Conservation (phyloP, 1,140 invertebrate genomes). For the Lamellibrachia luymesi region DNA sequence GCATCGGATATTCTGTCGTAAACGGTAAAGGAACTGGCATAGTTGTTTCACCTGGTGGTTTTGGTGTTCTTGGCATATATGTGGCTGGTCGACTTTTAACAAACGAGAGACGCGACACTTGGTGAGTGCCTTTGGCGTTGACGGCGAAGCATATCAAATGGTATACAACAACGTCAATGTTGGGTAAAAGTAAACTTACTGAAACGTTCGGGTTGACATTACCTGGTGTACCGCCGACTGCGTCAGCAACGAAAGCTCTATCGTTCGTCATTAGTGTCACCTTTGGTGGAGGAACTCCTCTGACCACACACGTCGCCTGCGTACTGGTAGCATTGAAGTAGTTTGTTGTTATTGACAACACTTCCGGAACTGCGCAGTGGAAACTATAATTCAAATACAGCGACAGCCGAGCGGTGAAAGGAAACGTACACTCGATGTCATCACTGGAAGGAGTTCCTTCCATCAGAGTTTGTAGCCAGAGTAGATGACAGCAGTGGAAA, state of each 20-base stretch:
- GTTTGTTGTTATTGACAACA: neutral
- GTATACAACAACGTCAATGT: neutral
- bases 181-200: neutral
- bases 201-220: neutral
- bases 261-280: neutral
- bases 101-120: neutral
- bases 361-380: neutral
- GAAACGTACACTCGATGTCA: neutral
- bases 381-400: neutral
- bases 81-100: neutral
- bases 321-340: neutral
- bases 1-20: neutral
- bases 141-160: neutral
- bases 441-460: neutral
- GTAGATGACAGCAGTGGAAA: neutral
- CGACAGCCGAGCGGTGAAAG: neutral
- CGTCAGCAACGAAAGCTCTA: neutral
- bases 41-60: neutral
- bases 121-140: neutral
- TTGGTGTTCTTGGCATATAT: neutral
- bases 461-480: neutral
- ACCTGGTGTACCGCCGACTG: neutral
- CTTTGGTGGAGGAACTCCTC: neutral
- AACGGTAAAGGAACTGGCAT: neutral
- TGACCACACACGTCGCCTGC: neutral